Evolutionary conservation across 2,888 invertebrate genomes (phyloP), one percentile per base, ranked within the genome.

Genomic region (Parapristionchus giblindavisi): DNA sequence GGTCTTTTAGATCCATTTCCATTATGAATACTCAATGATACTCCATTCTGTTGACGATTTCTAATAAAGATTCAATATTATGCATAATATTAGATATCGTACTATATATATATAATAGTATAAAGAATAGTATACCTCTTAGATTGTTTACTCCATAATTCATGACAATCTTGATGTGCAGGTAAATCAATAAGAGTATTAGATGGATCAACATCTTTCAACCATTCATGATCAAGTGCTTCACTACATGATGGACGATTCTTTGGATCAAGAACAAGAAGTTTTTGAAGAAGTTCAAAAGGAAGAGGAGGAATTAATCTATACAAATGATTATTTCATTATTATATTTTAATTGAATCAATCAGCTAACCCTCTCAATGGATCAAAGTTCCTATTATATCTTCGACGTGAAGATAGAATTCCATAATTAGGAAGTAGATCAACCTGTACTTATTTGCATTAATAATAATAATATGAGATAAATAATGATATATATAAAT

Each of bases 121-220:
- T 14, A 43, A 43, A 43, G 17, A 17, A 14, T 43, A 17, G 8
- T 43, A 2, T 36, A 73, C 73, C 24, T 60, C 68, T 79, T 81
- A 73, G 80, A 78, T 61, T 82, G 94, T 90, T 99, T 99, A 86
- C 95, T 95, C 97, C 98, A 99, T 88, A 99, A 91, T 90, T 99
- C 99, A 90, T 99, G 98, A 89, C 99, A 99, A 90, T 99, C 98
- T 90, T 99, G 97, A 93, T 73, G 43, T 11, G 43, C 94, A 94
- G 72, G 73, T 5, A 73, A 61, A 14, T 73, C 24, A n/a, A 61
- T 52, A 36, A 6, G 14, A 5, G 61, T 38, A 24, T 14, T 40
- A n/a, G 43, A 21, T 17, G 95, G 94, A 88, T 94, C 92, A 66
- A 97, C 92, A 89, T 93, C 93, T 90, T 93, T 93, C 75, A 98